Evolutionary conservation across 1,140 invertebrate genomes (phyloP).

Genomic region (Papilio helenus): DNA sequence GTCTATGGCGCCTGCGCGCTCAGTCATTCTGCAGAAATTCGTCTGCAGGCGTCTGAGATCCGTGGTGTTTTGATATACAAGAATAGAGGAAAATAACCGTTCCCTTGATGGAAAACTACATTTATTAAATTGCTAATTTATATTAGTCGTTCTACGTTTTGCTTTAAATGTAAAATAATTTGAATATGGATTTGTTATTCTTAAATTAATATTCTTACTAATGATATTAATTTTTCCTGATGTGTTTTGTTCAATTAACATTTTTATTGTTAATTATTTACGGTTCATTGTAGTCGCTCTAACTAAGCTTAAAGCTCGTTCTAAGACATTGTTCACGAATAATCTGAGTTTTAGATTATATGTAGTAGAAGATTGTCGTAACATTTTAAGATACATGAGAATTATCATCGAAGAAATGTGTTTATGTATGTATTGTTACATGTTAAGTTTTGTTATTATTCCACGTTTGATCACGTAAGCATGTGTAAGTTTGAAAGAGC

Average conservation of each 20-base stretch:
- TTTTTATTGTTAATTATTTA: too few species aligned
- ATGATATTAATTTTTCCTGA: too few species aligned
- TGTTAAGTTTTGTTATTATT: not conserved
- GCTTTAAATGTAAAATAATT: not conserved
- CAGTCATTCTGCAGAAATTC: not conserved
- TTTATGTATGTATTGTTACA: not conserved
- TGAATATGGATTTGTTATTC: not conserved
- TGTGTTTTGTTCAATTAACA: too few species aligned
- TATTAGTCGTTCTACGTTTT: not conserved
- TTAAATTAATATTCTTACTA: too few species aligned
- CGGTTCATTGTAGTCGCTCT: too few species aligned
- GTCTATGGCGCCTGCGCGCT: not conserved
- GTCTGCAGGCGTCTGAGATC: not conserved
- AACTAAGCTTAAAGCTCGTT: too few species aligned
- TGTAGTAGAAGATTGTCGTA: not conserved
- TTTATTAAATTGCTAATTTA: not conserved
- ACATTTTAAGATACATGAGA: not conserved
- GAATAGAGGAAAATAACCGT: slow-evolving; percentile 17
- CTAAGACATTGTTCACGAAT: too few species aligned
- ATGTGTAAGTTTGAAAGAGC: not conserved
- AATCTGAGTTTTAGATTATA: too few species aligned
- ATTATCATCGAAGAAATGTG: not conserved
- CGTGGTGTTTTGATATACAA: not conserved
- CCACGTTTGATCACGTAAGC: not conserved
- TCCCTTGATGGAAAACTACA: not conserved